Evolutionary conservation across 2,113 vertebrate genomes (phyloP).

Genomic region (Kryptolebias marmoratus): DNA sequence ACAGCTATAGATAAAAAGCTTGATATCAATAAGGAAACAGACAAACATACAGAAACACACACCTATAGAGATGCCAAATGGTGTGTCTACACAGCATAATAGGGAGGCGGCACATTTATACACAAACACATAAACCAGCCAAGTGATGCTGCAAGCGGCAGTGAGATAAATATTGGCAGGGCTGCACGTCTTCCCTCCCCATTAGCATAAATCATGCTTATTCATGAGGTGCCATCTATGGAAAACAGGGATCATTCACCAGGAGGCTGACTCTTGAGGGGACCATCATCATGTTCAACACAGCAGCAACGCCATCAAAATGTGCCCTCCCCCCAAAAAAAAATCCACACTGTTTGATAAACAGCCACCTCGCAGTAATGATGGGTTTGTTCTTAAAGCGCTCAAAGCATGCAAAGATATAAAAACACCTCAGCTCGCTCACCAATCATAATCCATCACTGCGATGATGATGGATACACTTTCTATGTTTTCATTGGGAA

Average conservation of each 20-base stretch:
- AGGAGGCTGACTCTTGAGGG: constrained; percentile 59
- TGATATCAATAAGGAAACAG: constrained; percentile 27
- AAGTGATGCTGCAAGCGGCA: constrained; percentile 55
- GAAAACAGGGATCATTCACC: constrained; percentile 66
- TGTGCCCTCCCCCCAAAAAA: constrained; percentile 22
- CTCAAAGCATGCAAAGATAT: constrained; percentile 1
- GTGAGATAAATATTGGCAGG: constrained; percentile 63
- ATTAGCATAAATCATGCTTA: constrained; percentile 75
- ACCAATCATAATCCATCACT: constrained; percentile 95
- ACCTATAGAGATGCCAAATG: constrained; percentile 62
- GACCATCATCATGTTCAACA: constrained; percentile 55
- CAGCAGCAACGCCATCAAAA: constrained; percentile 32
- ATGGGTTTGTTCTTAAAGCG: constrained; percentile 24
- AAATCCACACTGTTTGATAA: constrained; percentile 26
- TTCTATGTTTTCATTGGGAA: constrained; percentile 92
- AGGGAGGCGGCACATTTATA: constrained; percentile 50
- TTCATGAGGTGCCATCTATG: constrained; percentile 72
- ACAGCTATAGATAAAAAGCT: constrained; percentile 35
- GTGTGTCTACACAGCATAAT: constrained; percentile 49
- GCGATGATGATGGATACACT: constrained; percentile 89
- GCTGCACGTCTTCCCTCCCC: constrained; percentile 49
- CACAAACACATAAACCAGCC: constrained; percentile 62
- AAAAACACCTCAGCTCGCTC: constrained; percentile 57
- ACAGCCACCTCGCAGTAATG: constrained; percentile 25
- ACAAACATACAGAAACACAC: constrained; percentile 55